Base-by-base conservation (phyloP, 2,888 invertebrate genomes). In the Diloba caeruleocephala region DNA sequence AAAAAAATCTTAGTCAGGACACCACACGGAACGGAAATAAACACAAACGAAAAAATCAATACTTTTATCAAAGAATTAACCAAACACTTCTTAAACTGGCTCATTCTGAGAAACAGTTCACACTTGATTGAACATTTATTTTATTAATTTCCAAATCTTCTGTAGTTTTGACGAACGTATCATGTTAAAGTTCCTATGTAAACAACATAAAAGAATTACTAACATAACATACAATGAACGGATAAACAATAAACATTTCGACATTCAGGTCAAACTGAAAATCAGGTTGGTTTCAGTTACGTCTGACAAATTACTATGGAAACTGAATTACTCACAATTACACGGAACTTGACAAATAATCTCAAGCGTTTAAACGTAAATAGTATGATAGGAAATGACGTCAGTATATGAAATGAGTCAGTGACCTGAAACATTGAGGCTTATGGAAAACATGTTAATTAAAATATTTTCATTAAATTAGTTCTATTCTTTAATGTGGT, bases 311-410 rank as follows among this genome's bases (percentile, higher is more conserved):
- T 64, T 44, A 31, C 42, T 38, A 42, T 23, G 31, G 36, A 51
- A 49, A 39, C 44, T 12, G 10, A 46, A 51, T 68, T 65, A 69
- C 53, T 54, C 65, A 69, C 9, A 9, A 39, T 49, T 69, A 39
- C 50, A 46, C 32, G 43, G 58, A 69, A 68, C 29, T 49, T 42
- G 42, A 62, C 46, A 39, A 64, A 45, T 37, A 48, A 26, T 36
- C 52, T 57, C 46, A 23, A 38, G 12, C 43, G 52, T 50, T 51
- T 39, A 23, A 8, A 21, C 6, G 12, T 28, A 21, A 33, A 21
- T 25, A 23, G 4, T 23, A 31, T 38, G 42, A 3, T 31, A 25
- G 36, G 39, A 28, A 23, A 8, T 42, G 42, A 50, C 63, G 61
- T 62, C 62, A 61, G 6, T 9, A 41, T 36, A 38, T n/a, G 29